These are phyloP conservation scores for Heliconius himera DNA, from an alignment of 1,140 invertebrate species.

Conservation along the genomic window DNA sequence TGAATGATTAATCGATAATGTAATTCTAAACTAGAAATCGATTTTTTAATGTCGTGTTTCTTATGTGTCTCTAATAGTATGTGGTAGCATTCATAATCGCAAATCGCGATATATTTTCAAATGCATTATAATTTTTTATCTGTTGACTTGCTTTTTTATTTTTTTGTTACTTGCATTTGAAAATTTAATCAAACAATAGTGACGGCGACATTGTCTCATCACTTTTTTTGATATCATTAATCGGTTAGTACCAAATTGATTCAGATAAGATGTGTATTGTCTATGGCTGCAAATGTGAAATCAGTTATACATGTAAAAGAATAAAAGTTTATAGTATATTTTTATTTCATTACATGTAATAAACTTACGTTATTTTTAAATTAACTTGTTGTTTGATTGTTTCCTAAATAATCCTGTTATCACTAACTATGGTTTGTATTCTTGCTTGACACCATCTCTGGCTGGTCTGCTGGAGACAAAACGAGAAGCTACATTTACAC, in stretches of 20 bases:
- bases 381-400: constrained; percentile 60
- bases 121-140: constrained; percentile 34
- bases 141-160: constrained; percentile 32
- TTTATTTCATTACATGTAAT: constrained; percentile 81
- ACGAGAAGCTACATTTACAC: too few relatives aligned
- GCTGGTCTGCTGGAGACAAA: too few relatives aligned
- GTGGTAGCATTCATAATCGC: constrained; percentile 12
- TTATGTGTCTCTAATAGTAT: not conserved
- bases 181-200: constrained; percentile 28
- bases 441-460: too few relatives aligned
- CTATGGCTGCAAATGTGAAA: constrained; percentile 44
- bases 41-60: not conserved
- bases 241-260: constrained; percentile 49
- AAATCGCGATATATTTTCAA: constrained; percentile 35
- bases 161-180: constrained; percentile 33
- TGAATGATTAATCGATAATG: not conserved
- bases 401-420: not conserved
- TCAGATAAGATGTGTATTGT: constrained; percentile 37
- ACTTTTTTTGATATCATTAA: constrained; percentile 27
- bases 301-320: constrained; percentile 68
- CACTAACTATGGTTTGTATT: too few relatives aligned
- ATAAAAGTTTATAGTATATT: constrained; percentile 74
- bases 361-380: constrained; percentile 81
- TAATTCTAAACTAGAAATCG: constrained; percentile 2
- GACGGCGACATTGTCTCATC: constrained; percentile 20